Conservation (phyloP, 2,797 vertebrate species). For the Yasuhikotakia modesta region DNA sequence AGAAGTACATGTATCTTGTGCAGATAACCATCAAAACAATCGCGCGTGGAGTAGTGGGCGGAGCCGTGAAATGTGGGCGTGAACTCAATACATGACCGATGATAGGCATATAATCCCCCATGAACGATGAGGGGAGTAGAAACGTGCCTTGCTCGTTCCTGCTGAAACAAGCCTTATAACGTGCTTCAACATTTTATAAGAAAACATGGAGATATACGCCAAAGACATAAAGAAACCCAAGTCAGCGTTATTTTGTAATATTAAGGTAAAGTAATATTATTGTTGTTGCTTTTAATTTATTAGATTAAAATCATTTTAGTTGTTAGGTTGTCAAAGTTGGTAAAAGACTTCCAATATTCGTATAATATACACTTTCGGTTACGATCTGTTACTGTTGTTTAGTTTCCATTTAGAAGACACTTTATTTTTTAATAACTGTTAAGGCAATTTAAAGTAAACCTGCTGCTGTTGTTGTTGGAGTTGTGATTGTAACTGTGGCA, state of each 20-base stretch:
- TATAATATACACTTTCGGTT: no score
- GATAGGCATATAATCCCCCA: conserved; percentile 59
- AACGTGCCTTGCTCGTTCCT: conserved; percentile 13
- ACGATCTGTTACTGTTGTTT: no score
- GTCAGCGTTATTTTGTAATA: conserved; percentile 60
- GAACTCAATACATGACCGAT: conserved; percentile 66
- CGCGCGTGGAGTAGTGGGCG: conserved; percentile 66
- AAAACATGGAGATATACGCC: conserved; percentile 64
- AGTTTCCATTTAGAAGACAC: no score
- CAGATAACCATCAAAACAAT: conserved; percentile 61
- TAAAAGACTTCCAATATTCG: no score
- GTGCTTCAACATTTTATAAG: conserved; percentile 7
- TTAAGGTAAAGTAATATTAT: conserved; percentile 71
- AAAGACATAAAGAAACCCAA: conserved; percentile 61
- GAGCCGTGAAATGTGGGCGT: conserved; percentile 63
- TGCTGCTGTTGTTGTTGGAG: no score
- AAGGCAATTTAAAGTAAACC: no score
- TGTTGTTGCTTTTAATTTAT: background rate
- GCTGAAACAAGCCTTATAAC: background rate
- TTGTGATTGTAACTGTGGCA: no score
- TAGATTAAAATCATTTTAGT: no score
- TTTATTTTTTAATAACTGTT: no score
- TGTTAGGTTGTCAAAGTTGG: no score
- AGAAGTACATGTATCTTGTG: background rate
- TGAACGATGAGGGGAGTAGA: conserved; percentile 33